These are phyloP conservation scores for Nymphalis urticae DNA, from an alignment of 2,888 invertebrate species.

Conservation along the genomic window DNA sequence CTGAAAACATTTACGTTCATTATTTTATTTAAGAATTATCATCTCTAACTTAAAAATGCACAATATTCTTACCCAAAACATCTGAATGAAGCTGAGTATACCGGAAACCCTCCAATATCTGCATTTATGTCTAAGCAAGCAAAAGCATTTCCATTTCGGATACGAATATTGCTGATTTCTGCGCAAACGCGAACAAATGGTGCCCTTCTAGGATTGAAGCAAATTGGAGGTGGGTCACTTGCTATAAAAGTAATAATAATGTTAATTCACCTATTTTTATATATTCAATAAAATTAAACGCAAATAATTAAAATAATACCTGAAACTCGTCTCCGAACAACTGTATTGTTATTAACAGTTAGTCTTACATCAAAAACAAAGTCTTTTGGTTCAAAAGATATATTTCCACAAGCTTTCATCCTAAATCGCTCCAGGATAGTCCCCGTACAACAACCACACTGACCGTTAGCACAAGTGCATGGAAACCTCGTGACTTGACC, in stretches of 20 bases:
- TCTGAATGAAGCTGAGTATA: constrained; percentile 81
- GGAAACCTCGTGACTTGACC: constrained; percentile 81
- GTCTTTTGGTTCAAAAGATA: constrained; percentile 90
- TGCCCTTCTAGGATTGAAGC: constrained; percentile 86
- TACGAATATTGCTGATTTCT: constrained; percentile 89
- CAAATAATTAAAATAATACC: constrained; percentile 71
- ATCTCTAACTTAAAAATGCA: no score
- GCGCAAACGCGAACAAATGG: constrained; percentile 87
- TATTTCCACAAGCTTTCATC: constrained; percentile 89
- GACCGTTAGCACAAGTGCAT: constrained; percentile 82
- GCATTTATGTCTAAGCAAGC: constrained; percentile 89
- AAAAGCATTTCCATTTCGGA: constrained; percentile 89
- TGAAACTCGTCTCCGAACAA: constrained; percentile 87
- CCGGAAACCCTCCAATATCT: constrained; percentile 80
- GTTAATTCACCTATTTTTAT: no score
- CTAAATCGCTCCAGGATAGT: constrained; percentile 83
- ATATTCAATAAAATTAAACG: constrained; percentile 5
- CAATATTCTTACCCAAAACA: constrained; percentile 68
- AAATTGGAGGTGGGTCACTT: constrained; percentile 87
- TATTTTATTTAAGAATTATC: no score
- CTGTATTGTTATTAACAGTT: constrained; percentile 86
- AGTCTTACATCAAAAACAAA: constrained; percentile 89
- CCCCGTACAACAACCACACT: constrained; percentile 87
- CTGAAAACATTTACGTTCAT: constrained; percentile 49
- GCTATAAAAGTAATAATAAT: constrained; percentile 64